These are phyloP conservation scores for Sebastolobus alascanus DNA, from an alignment of 2,797 vertebrate species.

Conservation along the genomic window DNA sequence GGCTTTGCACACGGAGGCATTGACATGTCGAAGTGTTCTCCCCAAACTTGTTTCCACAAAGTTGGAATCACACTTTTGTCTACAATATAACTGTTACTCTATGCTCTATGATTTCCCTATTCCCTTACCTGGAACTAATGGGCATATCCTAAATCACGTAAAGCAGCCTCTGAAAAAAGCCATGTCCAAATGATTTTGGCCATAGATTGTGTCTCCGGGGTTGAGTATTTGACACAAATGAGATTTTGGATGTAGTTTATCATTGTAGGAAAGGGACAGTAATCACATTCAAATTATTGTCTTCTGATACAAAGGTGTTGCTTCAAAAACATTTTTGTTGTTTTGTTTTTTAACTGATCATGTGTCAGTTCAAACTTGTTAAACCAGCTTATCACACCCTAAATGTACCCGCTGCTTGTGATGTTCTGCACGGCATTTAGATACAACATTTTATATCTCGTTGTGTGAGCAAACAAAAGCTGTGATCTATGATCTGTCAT, in stretches of 20 bases:
- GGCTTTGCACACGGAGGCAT: no score
- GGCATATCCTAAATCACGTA: not conserved
- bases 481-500: not conserved
- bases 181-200: not conserved
- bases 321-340: not conserved
- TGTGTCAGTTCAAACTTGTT: not conserved
- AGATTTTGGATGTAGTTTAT: not conserved
- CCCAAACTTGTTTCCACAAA: not conserved
- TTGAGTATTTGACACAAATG: not conserved
- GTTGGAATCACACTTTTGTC: no score
- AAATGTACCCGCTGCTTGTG: not conserved
- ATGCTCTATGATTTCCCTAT: not conserved
- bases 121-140: not conserved
- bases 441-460: not conserved
- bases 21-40: not conserved
- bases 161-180: not conserved
- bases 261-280: not conserved
- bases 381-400: not conserved
- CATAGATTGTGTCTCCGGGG: not conserved
- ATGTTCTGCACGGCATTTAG: not conserved
- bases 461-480: not conserved
- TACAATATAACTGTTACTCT: no score
- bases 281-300: not conserved
- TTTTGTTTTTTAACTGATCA: not conserved
- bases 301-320: not conserved